These are phyloP conservation scores for Panzeria rudis DNA, from an alignment of 2,888 invertebrate species.

Conservation along the genomic window DNA sequence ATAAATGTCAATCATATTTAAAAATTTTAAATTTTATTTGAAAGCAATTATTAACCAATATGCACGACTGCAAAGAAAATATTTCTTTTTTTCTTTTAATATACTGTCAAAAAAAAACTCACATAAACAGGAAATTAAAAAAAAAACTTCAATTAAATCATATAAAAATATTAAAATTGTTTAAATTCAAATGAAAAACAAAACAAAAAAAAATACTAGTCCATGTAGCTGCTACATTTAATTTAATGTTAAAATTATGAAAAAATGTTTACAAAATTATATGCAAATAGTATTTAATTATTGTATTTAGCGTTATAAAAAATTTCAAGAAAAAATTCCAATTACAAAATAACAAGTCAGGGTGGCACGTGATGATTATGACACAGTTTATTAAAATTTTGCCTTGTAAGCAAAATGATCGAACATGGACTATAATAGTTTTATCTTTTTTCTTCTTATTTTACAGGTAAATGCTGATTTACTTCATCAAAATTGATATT, in stretches of 20 bases:
- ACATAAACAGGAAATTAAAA: constrained; percentile 59
- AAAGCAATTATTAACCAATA: constrained; percentile 59
- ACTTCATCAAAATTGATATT: constrained; percentile 33
- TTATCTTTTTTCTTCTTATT: constrained; percentile 4
- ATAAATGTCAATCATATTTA: constrained; percentile 67
- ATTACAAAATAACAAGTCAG: constrained; percentile 48
- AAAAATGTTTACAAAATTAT: constrained; percentile 45
- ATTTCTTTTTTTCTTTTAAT: constrained; percentile 15
- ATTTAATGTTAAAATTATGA: constrained; percentile 32
- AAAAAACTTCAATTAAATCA: constrained; percentile 51
- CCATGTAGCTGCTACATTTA: constrained; percentile 41
- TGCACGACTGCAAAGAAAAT: constrained; percentile 16
- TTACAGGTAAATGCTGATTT: constrained; percentile 56
- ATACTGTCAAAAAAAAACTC: constrained; percentile 4
- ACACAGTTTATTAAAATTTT: constrained; percentile 36
- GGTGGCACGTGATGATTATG: constrained; percentile 69
- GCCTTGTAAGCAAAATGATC: constrained; percentile 35
- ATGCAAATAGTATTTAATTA: constrained; percentile 68
- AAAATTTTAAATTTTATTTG: constrained; percentile 50
- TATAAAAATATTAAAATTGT: constrained; percentile 24
- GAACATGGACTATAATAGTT: constrained; percentile 34
- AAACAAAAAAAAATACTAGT: constrained; percentile 33
- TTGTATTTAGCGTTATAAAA: constrained; percentile 50
- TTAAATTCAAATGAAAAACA: background rate
- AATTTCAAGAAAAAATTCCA: constrained; percentile 24